Evolutionary conservation across 2,113 vertebrate genomes (phyloP).

Genomic region (Rhabdornis inornatus): DNA sequence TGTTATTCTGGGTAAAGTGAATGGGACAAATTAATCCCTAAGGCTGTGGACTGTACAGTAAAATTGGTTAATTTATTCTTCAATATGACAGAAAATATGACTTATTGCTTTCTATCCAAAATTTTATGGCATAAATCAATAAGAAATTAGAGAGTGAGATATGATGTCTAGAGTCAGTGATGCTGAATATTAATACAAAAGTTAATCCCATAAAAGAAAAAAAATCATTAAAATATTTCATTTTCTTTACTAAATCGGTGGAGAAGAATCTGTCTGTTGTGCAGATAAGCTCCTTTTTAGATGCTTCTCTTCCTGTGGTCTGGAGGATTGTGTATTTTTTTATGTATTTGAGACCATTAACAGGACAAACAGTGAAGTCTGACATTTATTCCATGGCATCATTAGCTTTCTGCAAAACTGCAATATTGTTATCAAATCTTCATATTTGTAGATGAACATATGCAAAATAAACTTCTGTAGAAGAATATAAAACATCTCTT

Average conservation of each 20-base stretch:
- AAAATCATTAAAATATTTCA: not conserved
- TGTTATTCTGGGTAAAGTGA: not conserved
- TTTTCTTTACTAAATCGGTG: not conserved
- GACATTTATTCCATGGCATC: not conserved
- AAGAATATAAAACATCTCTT: not conserved
- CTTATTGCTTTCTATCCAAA: conserved; percentile 22
- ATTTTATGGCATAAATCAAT: conserved; percentile 16
- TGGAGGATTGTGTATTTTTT: not conserved
- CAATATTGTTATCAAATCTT: not conserved
- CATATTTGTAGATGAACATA: not conserved
- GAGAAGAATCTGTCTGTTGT: not conserved
- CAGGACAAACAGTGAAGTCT: not conserved
- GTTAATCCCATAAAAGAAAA: not conserved
- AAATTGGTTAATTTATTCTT: conserved; percentile 14
- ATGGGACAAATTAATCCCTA: conserved; percentile 1
- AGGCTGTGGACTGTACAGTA: not conserved
- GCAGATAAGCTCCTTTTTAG: not conserved
- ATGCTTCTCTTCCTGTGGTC: not conserved
- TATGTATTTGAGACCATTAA: not conserved
- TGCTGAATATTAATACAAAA: not conserved
- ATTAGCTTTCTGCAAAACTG: not conserved
- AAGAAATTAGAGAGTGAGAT: not conserved
- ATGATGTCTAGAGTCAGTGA: not conserved
- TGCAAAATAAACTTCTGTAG: not conserved
- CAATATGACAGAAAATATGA: not conserved